A percentile compares a stretch with the other conserved stretches of the same genome.
Conservation (phyloP, 2,888 invertebrate genomes). For the Parasteatoda lunata region DNA sequence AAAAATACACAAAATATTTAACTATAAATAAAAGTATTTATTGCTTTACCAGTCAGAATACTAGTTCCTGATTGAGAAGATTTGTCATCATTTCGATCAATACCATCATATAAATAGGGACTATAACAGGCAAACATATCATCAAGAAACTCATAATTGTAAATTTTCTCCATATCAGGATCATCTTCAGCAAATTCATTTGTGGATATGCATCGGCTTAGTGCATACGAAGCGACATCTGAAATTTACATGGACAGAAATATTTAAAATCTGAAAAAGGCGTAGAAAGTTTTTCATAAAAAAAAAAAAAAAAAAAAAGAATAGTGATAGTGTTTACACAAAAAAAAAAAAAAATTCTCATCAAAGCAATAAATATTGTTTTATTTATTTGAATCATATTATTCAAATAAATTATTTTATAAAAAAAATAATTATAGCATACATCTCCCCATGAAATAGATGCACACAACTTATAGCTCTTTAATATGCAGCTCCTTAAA, state of each 20-base stretch:
- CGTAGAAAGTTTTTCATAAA: too few relatives aligned
- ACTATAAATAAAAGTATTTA: neutral
- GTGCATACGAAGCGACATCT: slow-evolving; percentile 61
- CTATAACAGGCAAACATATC: slow-evolving; percentile 74
- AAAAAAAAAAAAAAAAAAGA: neutral
- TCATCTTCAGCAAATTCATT: slow-evolving; percentile 69
- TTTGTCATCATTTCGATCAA: slow-evolving; percentile 2
- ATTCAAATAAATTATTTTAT: too few relatives aligned
- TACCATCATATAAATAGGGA: slow-evolving; percentile 48
- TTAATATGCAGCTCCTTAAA: too few relatives aligned
- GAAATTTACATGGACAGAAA: neutral
- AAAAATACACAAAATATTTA: neutral
- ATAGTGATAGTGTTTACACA: neutral
- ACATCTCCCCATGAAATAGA: too few relatives aligned
- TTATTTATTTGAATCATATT: neutral
- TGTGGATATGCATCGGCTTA: slow-evolving; percentile 39
- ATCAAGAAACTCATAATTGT: slow-evolving; percentile 77
- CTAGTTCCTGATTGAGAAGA: slow-evolving; percentile 32
- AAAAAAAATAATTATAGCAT: too few relatives aligned
- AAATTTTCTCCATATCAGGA: slow-evolving; percentile 73
- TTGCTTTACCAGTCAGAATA: slow-evolving; percentile 34
- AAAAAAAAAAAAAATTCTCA: neutral
- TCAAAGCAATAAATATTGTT: neutral
- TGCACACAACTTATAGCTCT: too few relatives aligned
- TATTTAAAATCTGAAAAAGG: neutral